Evolutionary conservation across 2,888 invertebrate species (phyloP), one percentile per base, ranked within the genome.

Genomic region (Lithophane leautieri): DNA sequence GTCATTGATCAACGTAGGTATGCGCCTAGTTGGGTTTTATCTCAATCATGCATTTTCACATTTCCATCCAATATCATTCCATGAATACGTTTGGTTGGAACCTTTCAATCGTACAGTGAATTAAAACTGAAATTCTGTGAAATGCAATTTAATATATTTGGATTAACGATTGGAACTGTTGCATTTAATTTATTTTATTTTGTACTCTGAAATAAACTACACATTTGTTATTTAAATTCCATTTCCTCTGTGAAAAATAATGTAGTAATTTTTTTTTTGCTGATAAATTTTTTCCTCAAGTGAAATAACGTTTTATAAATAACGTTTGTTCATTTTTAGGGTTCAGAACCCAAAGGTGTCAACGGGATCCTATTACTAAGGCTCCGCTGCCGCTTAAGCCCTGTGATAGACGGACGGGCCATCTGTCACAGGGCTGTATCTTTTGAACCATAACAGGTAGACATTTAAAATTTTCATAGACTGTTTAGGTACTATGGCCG

Each of bases 61-160:
- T 77, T 44, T n/a, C 14, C 12, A 69, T 50, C 19, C 1, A 44
- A 25, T 63, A 4, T 28, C 25, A 12, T 47, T 52, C n/a, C 25
- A 42, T 16, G 44, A 16, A 28, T 47, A 52, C 34, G 25, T 70
- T 65, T 63, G 22, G 9, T 65, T 58, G 11, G 12, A 68, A 47
- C 11, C n/a, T 54, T 34, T 54, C n/a, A 68, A 19, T 54, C 58
- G 16, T 22, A 14, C n/a, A 16, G 4, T n/a, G 14, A 56, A 73
- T 52, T n/a, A 22, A 61, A 61, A 28, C 19, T 50, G 56, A 19
- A 65, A 65, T 58, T 76, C 6, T 50, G 14, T 58, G 50, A 34
- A 76, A 42, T n/a, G 22, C 28, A 58, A 50, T 58, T 47, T 22
- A 25, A 22, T 12, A 12, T 47, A n/a, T 22, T 50, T 9, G 7